These are phyloP conservation scores for Callithrix jacchus DNA, from an alignment of 2,113 vertebrate genomes.

Conservation along the genomic window DNA sequence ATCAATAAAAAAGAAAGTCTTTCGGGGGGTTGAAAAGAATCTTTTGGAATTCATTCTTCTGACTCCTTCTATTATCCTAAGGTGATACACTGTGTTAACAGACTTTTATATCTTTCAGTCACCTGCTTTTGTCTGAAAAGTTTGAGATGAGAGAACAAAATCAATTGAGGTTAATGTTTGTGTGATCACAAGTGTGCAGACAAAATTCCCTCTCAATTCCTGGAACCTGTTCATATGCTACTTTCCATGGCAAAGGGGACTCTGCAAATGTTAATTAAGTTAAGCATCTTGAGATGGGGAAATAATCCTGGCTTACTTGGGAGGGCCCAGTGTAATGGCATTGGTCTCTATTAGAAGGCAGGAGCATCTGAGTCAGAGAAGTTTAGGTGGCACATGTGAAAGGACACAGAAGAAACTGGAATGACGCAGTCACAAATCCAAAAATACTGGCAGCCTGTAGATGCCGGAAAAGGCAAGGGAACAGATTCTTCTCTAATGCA, in stretches of 20 bases:
- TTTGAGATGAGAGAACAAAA: constrained; percentile 3
- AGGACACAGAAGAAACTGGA: not conserved
- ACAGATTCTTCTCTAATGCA: not conserved
- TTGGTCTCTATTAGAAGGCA: not conserved
- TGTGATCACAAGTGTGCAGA: not conserved
- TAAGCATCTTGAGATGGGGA: not conserved
- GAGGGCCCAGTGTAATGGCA: not conserved
- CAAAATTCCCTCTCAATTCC: not conserved
- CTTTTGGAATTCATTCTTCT: not conserved
- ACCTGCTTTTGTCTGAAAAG: not conserved
- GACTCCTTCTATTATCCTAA: not conserved
- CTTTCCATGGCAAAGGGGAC: not conserved
- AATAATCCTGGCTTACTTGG: not conserved
- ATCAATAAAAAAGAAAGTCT: not conserved
- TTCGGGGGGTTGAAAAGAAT: not conserved
- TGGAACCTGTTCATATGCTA: not conserved
- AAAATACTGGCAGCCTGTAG: not conserved
- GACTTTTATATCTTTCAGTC: not conserved
- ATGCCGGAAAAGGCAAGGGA: not conserved
- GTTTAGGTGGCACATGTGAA: not conserved
- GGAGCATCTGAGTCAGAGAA: not conserved
- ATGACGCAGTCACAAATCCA: not conserved
- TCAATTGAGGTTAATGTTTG: not conserved
- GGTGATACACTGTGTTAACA: not conserved
- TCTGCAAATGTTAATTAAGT: not conserved